Evolutionary conservation across 2,888 invertebrate genomes (phyloP).

Genomic region (Furcula furcula): DNA sequence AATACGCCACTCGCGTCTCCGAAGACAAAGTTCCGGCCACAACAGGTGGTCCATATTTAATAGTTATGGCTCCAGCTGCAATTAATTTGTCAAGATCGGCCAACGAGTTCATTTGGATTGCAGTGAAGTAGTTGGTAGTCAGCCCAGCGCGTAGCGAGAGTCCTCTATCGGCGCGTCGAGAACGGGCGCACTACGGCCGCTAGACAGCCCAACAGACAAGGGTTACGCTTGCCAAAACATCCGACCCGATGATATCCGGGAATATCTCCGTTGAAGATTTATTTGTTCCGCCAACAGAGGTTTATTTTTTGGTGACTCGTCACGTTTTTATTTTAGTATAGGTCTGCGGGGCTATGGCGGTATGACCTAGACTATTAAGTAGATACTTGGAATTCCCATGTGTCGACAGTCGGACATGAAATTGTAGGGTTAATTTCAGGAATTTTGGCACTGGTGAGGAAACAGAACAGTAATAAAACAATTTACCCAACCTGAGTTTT

Average conservation of each 20-base stretch:
- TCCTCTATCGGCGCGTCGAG: slow-evolving; percentile 15
- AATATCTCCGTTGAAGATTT: slow-evolving; percentile 44
- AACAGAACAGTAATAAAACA: too few relatives aligned
- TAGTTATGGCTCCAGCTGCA: slow-evolving; percentile 53
- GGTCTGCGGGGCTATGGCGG: background rate
- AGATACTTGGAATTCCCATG: background rate
- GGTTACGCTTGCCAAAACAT: slow-evolving; percentile 59
- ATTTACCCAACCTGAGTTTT: too few relatives aligned
- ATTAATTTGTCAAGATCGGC: slow-evolving; percentile 59
- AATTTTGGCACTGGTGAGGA: too few relatives aligned
- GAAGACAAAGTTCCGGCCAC: slow-evolving; percentile 28
- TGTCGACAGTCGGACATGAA: too few relatives aligned
- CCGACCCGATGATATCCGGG: slow-evolving; percentile 47
- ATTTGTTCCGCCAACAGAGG: slow-evolving; percentile 33
- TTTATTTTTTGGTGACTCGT: slow-evolving; percentile 22
- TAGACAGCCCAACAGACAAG: slow-evolving; percentile 37
- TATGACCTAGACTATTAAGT: background rate
- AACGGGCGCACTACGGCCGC: slow-evolving; percentile 15
- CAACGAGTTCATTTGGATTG: slow-evolving; percentile 35
- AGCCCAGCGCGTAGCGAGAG: slow-evolving; percentile 7
- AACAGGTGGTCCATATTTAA: slow-evolving; percentile 69
- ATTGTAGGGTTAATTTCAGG: too few relatives aligned
- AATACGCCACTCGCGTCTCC: slow-evolving; percentile 18
- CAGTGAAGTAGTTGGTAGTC: slow-evolving; percentile 33
- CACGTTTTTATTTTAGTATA: slow-evolving; percentile 2